Conservation (phyloP, 2,888 invertebrate species). For the Drosophila infuscata region DNA sequence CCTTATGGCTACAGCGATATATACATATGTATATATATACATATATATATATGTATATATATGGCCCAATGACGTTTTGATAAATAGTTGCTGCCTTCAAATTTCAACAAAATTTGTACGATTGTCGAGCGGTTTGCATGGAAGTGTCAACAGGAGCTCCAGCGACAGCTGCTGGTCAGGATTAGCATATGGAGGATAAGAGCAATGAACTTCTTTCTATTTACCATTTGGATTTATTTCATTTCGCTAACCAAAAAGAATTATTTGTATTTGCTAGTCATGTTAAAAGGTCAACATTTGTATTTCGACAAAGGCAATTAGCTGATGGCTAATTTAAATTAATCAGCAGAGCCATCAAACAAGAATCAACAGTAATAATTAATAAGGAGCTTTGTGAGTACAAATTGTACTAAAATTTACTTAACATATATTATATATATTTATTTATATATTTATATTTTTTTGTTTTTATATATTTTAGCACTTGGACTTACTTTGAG, state of each 20-base stretch:
- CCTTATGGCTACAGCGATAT: conserved; percentile 5
- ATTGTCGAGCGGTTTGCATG: conserved; percentile 54
- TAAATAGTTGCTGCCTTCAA: conserved; percentile 63
- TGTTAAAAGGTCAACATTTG: neutral
- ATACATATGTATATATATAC: neutral
- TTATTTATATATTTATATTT: neutral
- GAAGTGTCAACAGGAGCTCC: conserved; percentile 46
- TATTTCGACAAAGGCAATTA: neutral
- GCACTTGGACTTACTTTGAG: neutral
- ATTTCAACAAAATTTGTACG: conserved; percentile 49
- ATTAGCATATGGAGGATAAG: conserved; percentile 46
- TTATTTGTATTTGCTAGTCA: neutral
- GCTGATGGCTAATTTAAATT: neutral
- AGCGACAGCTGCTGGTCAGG: conserved; percentile 40
- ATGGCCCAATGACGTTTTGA: conserved; percentile 55
- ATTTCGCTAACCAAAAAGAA: neutral
- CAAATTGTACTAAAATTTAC: neutral
- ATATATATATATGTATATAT: neutral
- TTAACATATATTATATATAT: too few species aligned
- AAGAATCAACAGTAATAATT: neutral
- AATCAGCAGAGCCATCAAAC: neutral
- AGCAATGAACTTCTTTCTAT: conserved; percentile 33
- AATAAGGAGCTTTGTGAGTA: neutral
- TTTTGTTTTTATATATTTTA: neutral
- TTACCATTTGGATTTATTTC: conserved; percentile 7